Evolutionary conservation across 2,797 vertebrate genomes (phyloP), one percentile per base, ranked within the genome.

Genomic region (Glossophaga mutica): DNA sequence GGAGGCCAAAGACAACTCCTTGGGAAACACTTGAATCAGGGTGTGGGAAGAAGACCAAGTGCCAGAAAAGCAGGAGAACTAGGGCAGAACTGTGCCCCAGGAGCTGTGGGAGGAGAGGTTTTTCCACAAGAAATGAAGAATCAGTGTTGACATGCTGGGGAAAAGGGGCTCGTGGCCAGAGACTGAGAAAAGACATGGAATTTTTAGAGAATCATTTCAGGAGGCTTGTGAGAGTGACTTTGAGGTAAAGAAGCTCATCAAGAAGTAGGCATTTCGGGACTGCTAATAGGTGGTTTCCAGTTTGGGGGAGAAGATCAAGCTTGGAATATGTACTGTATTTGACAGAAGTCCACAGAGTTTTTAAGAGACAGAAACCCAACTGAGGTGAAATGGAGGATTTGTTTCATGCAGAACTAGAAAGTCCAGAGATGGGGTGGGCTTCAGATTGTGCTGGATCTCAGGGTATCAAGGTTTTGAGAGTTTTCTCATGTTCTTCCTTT

Each of bases 31-130:
- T 96, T 76, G 86, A 95, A 76, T 94, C 83, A 71, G 94, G 55
- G 93, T 97, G 70, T 97, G 96, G 95, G 92, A 96, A 97, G 94
- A 91, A 83, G 86, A 96, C 82, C 71, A 67, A 94, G 74, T 39
- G 88, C 93, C 79, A 70, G 89, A 65, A 59, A 48, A 94, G 68
- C 44, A 95, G 46, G 39, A 87, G 74, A 95, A 85, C 44, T 94
- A 78, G 94, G 94, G 78, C 94, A 91, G 86, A 94, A 48, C 94
- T 86, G 4, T 94, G 93, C 82, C 86, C 83, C 32, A 48, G 89
- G 94, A 96, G 34, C 74, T 65, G 62, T 67, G 79, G 93, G 90
- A 79, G 68, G 77, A 82, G 62, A 94, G 57, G 4, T 22, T 87
- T 78, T 89, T 77, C 52, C 52, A 88, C 68, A 83, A 70, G 55